Percentiles rank a stretch among this genome's conserved stretches.
Evolutionary conservation across 2,797 vertebrate genomes (phyloP).

Genomic region (Enteromius paludinosus): DNA sequence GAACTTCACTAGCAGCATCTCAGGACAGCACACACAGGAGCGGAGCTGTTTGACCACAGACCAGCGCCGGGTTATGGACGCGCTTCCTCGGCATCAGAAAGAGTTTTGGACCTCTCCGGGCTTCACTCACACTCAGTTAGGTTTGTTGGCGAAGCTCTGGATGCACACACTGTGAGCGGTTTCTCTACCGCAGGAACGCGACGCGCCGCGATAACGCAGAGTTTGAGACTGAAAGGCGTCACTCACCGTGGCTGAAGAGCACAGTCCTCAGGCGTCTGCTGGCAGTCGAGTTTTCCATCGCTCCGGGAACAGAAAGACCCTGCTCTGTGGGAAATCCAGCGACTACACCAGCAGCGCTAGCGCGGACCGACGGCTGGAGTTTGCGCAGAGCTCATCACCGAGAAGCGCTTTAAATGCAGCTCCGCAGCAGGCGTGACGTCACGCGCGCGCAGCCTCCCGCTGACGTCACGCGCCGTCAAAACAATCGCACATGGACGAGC

Average conservation of each 20-base stretch:
- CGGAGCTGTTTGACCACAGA: background rate
- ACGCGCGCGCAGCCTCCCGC: slow-evolving; percentile 60
- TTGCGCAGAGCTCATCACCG: slow-evolving; percentile 1
- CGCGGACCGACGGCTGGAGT: slow-evolving; percentile 22
- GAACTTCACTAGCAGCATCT: background rate
- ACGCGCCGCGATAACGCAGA: background rate
- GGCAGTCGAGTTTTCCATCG: slow-evolving; percentile 77
- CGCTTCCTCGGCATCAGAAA: background rate
- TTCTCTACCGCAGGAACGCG: background rate
- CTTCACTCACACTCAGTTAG: background rate
- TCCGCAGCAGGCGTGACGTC: slow-evolving; percentile 69
- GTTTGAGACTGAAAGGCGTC: background rate
- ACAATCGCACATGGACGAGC: slow-evolving; percentile 81
- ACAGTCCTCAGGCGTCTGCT: slow-evolving; percentile 76
- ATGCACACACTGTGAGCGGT: background rate
- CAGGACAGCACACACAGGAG: background rate
- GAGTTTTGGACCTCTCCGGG: background rate
- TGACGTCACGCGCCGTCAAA: slow-evolving; percentile 74
- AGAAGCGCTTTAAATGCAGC: slow-evolving; percentile 57
- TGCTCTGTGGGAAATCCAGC: background rate
- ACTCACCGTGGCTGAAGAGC: slow-evolving; percentile 82
- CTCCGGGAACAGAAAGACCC: slow-evolving; percentile 51
- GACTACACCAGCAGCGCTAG: slow-evolving; percentile 1
- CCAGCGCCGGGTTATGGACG: background rate
- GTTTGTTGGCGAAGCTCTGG: background rate